Evolutionary conservation across 92 coral and sea anemone species (phyloP).

Genomic region (Scolanthus callimorphus): DNA sequence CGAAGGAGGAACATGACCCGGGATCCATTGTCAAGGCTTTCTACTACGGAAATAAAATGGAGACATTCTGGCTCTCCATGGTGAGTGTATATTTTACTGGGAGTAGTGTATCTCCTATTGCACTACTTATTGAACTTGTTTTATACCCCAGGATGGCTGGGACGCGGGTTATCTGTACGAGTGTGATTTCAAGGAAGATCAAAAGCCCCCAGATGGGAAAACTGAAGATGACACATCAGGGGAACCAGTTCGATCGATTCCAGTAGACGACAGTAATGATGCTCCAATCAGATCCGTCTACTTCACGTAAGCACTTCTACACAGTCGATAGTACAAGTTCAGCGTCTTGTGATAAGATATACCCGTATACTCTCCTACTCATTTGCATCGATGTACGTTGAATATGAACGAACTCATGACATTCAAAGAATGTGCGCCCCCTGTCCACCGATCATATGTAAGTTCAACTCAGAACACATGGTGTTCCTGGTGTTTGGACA

Average conservation of each 20-base stretch:
- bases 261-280: slow-evolving; percentile 78
- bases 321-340: no score
- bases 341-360: no score
- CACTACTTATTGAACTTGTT: no score
- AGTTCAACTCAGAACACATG: no score
- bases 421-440: no score
- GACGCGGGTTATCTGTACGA: slow-evolving; percentile 97
- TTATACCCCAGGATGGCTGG: slow-evolving; percentile 83
- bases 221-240: slow-evolving; percentile 65
- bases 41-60: slow-evolving; percentile 61
- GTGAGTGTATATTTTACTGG: slow-evolving; percentile 38
- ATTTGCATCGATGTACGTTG: no score
- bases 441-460: no score
- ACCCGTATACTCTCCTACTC: no score
- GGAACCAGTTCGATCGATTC: slow-evolving; percentile 82
- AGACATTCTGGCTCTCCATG: slow-evolving; percentile 93
- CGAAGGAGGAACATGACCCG: slow-evolving; percentile 56
- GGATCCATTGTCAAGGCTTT: slow-evolving; percentile 81
- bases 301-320: slow-evolving; percentile 74
- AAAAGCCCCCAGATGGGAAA: slow-evolving; percentile 37
- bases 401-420: no score
- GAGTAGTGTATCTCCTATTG: no score
- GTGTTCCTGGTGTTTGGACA: no score
- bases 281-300: slow-evolving; percentile 85
- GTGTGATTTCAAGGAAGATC: slow-evolving; percentile 77